Evolutionary conservation across 2,797 vertebrate genomes (phyloP).

Genomic region (Calcarius lapponicus): DNA sequence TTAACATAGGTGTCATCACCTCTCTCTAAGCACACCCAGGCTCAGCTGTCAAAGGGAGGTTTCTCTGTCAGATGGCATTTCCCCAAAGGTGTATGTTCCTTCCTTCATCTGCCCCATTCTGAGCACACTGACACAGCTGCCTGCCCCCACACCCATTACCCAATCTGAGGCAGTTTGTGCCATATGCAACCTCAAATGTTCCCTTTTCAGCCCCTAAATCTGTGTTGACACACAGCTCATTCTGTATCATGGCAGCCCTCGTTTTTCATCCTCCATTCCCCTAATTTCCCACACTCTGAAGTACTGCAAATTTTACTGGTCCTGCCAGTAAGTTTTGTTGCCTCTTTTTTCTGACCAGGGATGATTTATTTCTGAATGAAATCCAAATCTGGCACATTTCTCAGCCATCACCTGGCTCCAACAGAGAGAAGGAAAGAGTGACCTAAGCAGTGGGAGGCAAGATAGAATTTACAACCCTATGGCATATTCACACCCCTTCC

Average conservation of each 20-base stretch:
- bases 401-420: not conserved
- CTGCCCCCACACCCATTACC: not conserved
- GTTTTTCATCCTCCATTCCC: not conserved
- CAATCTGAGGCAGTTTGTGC: not conserved
- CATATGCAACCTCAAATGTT: not conserved
- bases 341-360: constrained; percentile 27
- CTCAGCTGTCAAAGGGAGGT: not conserved
- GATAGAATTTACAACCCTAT: constrained; percentile 8
- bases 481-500: constrained; percentile 21
- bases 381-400: not conserved
- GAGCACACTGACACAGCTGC: not conserved
- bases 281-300: not conserved
- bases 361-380: not conserved
- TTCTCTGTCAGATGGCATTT: not conserved
- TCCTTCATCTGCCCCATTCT: not conserved
- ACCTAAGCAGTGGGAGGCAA: not conserved
- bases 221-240: not conserved
- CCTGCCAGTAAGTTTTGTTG: constrained; percentile 55
- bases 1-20: not conserved
- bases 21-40: not conserved
- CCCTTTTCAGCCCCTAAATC: not conserved
- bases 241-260: not conserved
- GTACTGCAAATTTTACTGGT: not conserved
- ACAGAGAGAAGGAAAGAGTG: not conserved
- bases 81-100: not conserved